These are phyloP conservation scores for Sylvilagus floridanus DNA, from an alignment of 2,797 vertebrate species.

Conservation along the genomic window DNA sequence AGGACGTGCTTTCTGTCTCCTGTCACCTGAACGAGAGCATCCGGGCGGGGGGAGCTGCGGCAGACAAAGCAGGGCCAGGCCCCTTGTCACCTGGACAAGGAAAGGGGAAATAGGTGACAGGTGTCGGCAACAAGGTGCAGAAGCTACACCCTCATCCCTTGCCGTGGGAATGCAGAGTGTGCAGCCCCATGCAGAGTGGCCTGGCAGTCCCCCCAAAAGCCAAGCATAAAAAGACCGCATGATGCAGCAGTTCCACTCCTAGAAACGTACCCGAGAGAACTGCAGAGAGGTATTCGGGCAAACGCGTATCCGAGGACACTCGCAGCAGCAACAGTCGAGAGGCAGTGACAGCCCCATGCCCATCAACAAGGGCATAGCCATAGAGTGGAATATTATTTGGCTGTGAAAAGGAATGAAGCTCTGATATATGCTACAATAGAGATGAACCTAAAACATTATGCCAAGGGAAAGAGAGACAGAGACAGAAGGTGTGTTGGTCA, in stretches of 20 bases:
- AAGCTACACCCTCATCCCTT: background rate
- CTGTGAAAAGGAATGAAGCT: background rate
- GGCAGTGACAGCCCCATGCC: background rate
- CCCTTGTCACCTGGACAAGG: background rate
- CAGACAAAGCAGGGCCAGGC: background rate
- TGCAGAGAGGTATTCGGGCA: background rate
- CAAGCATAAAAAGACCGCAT: background rate
- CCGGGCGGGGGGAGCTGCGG: background rate
- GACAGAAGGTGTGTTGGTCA: background rate
- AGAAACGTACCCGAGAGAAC: background rate
- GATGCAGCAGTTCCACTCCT: background rate
- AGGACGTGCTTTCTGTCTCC: background rate
- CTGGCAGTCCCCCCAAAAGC: background rate
- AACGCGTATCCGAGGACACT: background rate
- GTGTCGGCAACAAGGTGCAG: background rate
- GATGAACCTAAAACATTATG: background rate
- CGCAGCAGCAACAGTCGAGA: too few relatives aligned
- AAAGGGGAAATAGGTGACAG: too few relatives aligned
- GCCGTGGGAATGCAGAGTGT: background rate
- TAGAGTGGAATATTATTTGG: background rate
- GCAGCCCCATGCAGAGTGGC: background rate
- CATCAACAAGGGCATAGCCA: background rate
- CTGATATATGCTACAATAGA: background rate
- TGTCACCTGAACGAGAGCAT: background rate
- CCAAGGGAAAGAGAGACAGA: too few relatives aligned